Evolutionary conservation across 2,113 vertebrate species (phyloP).

Genomic region (Alligator sinensis): DNA sequence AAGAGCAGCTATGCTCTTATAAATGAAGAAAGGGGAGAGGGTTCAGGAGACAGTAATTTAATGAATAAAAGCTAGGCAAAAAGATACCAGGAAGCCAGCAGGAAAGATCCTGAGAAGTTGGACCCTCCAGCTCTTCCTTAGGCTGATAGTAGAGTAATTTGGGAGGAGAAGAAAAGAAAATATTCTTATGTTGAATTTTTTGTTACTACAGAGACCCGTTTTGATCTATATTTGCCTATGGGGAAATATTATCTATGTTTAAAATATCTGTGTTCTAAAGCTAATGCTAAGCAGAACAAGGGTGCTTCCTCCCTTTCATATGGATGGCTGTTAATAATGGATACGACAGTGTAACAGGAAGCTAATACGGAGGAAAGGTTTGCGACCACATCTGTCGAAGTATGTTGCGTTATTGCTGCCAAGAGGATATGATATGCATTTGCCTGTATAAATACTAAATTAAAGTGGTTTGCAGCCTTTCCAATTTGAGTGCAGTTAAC

Average conservation of each 20-base stretch:
- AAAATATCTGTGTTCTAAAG: not conserved
- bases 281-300: not conserved
- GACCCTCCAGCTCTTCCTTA: not conserved
- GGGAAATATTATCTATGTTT: not conserved
- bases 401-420: not conserved
- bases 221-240: not conserved
- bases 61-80: not conserved
- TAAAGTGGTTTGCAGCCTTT: not conserved
- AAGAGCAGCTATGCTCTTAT: not conserved
- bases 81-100: not conserved
- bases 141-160: not conserved
- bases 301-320: not conserved
- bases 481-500: accelerated
- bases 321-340: not conserved
- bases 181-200: not conserved
- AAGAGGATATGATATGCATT: not conserved
- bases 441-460: not conserved
- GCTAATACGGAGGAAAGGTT: not conserved
- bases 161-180: accelerated
- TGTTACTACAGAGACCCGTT: not conserved
- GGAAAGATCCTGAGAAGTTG: not conserved
- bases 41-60: not conserved
- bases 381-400: not conserved
- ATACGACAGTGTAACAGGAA: not conserved
- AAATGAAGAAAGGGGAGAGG: not conserved